Evolutionary conservation across 2,888 invertebrate genomes (phyloP).

Genomic region (Serripes groenlandicus): DNA sequence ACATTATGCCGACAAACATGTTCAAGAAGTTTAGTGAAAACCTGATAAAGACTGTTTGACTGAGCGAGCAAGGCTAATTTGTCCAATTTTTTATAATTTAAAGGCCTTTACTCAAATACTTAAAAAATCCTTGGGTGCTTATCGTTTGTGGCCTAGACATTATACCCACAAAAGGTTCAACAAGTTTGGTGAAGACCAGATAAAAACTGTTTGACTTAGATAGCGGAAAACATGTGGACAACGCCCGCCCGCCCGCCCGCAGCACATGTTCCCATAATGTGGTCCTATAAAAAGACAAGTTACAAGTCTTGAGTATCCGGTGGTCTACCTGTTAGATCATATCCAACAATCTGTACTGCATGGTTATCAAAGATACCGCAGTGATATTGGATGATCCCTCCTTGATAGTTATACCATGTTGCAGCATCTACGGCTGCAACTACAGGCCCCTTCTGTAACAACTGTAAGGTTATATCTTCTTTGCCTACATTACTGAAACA

Average conservation of each 20-base stretch:
- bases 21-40: too few species aligned
- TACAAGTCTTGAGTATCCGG: background rate
- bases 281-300: background rate
- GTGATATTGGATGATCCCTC: constrained; percentile 93
- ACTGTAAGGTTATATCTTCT: constrained; percentile 89
- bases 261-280: background rate
- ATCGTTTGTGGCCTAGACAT: too few species aligned
- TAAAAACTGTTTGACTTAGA: too few species aligned
- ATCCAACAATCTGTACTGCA: constrained; percentile 94
- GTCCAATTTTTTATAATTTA: too few species aligned
- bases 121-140: too few species aligned
- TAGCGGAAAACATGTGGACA: too few species aligned
- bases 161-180: too few species aligned
- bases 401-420: constrained; percentile 94
- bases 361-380: constrained; percentile 93
- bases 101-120: too few species aligned
- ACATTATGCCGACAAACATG: too few species aligned
- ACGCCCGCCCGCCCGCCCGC: background rate
- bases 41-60: too few species aligned
- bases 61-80: too few species aligned
- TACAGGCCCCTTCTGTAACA: constrained; percentile 92
- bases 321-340: constrained; percentile 90
- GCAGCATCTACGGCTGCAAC: constrained; percentile 93
- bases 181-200: too few species aligned
- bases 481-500: constrained; percentile 89